Conservation (phyloP, 2,113 vertebrate species). For the Nicator chloris region DNA sequence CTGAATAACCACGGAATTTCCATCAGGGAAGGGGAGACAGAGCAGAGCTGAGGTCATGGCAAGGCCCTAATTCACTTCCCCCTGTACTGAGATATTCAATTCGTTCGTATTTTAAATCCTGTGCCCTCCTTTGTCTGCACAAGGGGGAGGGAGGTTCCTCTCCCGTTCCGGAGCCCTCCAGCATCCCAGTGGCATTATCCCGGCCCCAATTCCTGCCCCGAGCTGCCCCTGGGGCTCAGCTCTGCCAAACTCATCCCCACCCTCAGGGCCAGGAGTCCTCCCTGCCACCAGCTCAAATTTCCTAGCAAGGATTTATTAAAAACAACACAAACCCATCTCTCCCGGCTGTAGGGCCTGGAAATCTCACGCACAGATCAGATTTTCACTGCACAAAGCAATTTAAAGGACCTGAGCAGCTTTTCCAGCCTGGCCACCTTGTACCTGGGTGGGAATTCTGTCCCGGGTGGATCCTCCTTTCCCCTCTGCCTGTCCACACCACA, state of each 20-base stretch:
- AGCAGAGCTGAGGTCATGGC: not conserved
- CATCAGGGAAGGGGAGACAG: not conserved
- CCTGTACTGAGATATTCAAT: not conserved
- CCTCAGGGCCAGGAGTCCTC: rapidly evolving
- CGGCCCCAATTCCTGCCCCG: not conserved
- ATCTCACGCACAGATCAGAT: rapidly evolving
- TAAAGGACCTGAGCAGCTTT: not conserved
- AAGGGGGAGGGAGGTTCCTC: not conserved
- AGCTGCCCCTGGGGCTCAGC: not conserved
- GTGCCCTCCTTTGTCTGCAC: not conserved
- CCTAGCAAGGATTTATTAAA: not conserved
- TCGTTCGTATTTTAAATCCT: rapidly evolving
- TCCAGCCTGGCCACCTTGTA: rapidly evolving
- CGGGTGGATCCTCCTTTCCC: not conserved
- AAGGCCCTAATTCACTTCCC: not conserved
- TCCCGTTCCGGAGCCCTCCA: rapidly evolving
- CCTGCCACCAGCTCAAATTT: rapidly evolving
- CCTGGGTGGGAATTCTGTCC: not conserved
- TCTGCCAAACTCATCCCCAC: not conserved
- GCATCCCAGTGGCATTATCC: not conserved
- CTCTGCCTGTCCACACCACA: not conserved
- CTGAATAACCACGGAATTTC: not conserved
- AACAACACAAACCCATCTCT: not conserved
- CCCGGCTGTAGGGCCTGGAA: not conserved
- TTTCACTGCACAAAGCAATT: not conserved